phyloP scores from a whole-genome alignment of 2,888 invertebrate genomes.

The Lasioglossum figueresi region DNA sequence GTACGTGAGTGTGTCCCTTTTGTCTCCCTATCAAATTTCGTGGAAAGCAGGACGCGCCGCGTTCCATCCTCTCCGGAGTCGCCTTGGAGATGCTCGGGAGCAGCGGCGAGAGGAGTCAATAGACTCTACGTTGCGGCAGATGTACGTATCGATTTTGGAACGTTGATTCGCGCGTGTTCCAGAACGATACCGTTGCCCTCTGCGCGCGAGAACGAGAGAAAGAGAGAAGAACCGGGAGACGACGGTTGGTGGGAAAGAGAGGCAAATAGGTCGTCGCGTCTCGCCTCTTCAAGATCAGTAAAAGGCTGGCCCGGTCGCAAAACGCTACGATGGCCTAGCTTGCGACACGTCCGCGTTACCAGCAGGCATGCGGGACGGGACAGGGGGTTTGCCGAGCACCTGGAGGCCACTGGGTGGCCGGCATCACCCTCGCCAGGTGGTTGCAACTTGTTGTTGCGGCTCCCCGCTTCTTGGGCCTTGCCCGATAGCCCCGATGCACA shows the following conservation, averaged over 20 bases:
- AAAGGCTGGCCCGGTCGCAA: constrained; percentile 13
- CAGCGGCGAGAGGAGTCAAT: constrained; percentile 61
- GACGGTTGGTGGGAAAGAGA: constrained; percentile 7
- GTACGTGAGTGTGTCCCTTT: neutral
- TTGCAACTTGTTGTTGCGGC: constrained; percentile 80
- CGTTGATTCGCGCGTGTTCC: constrained; percentile 69
- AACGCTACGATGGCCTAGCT: neutral
- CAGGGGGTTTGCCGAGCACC: constrained; percentile 76
- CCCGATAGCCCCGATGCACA: constrained; percentile 10
- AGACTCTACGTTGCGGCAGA: constrained; percentile 69
- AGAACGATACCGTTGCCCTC: constrained; percentile 65
- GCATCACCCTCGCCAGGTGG: constrained; percentile 78
- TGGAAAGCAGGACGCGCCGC: constrained; percentile 33
- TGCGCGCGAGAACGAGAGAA: constrained; percentile 15
- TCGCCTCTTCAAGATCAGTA: neutral
- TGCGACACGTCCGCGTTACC: constrained; percentile 26
- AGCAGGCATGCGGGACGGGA: constrained; percentile 64
- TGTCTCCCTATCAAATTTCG: constrained; percentile 33
- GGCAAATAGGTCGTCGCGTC: neutral
- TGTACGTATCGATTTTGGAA: constrained; percentile 72
- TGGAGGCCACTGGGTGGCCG: constrained; percentile 78
- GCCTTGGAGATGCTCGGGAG: constrained; percentile 59
- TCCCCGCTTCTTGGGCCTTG: constrained; percentile 65
- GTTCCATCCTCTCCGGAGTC: constrained; percentile 46
- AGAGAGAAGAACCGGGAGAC: constrained; percentile 31